These are phyloP conservation scores for Neolamprologus hecqui DNA, from an alignment of 2,113 vertebrate species.

Conservation along the genomic window DNA sequence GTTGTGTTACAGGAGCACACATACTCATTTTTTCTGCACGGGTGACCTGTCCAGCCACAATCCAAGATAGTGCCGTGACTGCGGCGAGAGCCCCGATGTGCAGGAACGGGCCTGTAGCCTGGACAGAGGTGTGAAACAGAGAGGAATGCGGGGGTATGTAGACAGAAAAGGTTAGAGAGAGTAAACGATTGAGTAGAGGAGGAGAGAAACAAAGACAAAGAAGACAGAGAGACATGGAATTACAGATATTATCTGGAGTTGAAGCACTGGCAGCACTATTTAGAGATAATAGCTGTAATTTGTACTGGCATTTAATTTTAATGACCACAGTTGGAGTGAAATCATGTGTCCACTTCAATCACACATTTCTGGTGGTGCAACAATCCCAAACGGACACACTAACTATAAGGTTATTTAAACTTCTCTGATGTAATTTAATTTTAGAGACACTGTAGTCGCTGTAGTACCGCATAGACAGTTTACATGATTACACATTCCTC, in stretches of 20 bases:
- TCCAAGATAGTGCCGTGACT: constrained; percentile 84
- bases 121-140: not conserved
- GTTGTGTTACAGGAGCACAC: constrained; percentile 28
- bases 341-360: not conserved
- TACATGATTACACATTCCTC: not conserved
- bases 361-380: not conserved
- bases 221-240: not conserved
- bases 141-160: not conserved
- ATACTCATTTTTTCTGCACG: constrained; percentile 83
- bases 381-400: not conserved
- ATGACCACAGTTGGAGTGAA: not conserved
- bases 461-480: not conserved
- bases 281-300: constrained; percentile 27
- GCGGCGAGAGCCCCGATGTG: constrained; percentile 86
- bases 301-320: not conserved
- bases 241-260: not conserved
- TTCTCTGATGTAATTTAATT: not conserved
- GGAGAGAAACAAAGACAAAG: not conserved
- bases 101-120: constrained; percentile 95
- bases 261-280: not conserved
- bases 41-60: constrained; percentile 87
- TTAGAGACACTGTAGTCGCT: not conserved
- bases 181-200: not conserved
- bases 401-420: not conserved
- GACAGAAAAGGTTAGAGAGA: not conserved